These are phyloP conservation scores for Drosophila hamatofila DNA, from an alignment of 2,888 invertebrate genomes.

Conservation along the genomic window DNA sequence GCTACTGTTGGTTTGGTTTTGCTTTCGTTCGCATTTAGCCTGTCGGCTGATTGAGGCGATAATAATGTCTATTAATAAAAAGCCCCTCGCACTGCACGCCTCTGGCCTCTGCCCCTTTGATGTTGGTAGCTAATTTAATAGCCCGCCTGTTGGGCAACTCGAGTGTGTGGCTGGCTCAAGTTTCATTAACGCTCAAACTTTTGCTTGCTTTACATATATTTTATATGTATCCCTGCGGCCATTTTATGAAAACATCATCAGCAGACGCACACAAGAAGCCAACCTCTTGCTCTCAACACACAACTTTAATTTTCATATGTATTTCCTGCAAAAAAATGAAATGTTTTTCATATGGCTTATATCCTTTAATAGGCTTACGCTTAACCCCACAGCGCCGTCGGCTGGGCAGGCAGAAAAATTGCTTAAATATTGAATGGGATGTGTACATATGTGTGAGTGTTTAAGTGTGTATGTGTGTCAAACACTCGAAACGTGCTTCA, in stretches of 20 bases:
- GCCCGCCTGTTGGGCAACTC: slow-evolving; percentile 16
- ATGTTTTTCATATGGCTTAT: slow-evolving; percentile 17
- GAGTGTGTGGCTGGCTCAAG: slow-evolving; percentile 8
- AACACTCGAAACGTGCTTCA: slow-evolving; percentile 34
- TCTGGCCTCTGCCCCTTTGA: not conserved
- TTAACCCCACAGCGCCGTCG: not conserved
- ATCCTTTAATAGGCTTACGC: slow-evolving; percentile 34
- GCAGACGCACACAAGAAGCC: slow-evolving; percentile 28
- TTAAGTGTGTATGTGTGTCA: slow-evolving; percentile 16
- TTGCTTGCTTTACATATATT: slow-evolving; percentile 33
- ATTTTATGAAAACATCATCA: slow-evolving; percentile 63
- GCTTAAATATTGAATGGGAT: slow-evolving; percentile 50
- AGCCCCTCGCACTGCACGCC: not conserved
- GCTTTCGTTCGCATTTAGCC: slow-evolving; percentile 15
- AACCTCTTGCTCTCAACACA: not conserved
- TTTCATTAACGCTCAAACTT: slow-evolving; percentile 46
- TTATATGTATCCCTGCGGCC: slow-evolving; percentile 67
- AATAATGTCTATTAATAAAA: slow-evolving; percentile 69
- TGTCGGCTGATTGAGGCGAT: slow-evolving; percentile 56
- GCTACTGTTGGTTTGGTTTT: slow-evolving; percentile 16
- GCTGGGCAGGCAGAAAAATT: slow-evolving; percentile 2
- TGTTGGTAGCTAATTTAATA: slow-evolving; percentile 47
- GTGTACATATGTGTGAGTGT: slow-evolving; percentile 10
- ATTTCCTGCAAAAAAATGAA: not conserved
- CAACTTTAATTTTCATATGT: slow-evolving; percentile 11